phyloP scores from a whole-genome alignment of 2,797 vertebrate genomes.

The Danio tinwini region DNA sequence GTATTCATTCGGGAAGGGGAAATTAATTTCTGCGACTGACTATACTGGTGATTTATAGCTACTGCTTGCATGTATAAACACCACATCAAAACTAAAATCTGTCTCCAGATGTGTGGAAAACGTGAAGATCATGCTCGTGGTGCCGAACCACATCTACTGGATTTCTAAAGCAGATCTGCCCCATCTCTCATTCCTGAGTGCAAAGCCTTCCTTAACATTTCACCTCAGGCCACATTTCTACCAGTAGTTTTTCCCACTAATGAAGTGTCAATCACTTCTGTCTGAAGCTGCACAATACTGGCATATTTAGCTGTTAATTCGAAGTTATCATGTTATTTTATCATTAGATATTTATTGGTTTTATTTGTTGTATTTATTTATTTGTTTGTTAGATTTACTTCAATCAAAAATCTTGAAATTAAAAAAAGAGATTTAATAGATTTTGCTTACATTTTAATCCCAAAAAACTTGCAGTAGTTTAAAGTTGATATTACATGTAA shows the following conservation, averaged over 20 bases:
- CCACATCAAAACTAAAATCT: constrained; percentile 37
- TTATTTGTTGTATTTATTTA: no score
- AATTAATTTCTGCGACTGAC: constrained; percentile 49
- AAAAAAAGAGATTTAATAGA: no score
- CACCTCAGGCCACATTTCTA: constrained; percentile 20
- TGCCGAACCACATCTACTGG: neutral
- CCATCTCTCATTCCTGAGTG: neutral
- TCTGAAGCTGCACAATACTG: neutral
- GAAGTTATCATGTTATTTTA: no score
- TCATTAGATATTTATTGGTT: no score
- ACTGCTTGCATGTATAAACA: neutral
- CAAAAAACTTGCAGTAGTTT: no score
- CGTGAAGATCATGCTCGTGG: neutral
- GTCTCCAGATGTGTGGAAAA: constrained; percentile 3
- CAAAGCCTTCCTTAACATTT: neutral
- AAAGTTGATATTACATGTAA: no score
- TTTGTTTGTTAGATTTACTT: no score
- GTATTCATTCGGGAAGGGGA: constrained; percentile 10
- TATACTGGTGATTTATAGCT: constrained; percentile 38
- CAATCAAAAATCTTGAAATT: no score
- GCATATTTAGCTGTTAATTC: no score
- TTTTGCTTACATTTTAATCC: no score
- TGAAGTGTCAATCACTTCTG: constrained; percentile 15
- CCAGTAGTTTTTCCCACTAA: constrained; percentile 15
- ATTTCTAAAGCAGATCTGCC: neutral